phyloP scores from a whole-genome alignment of 2,888 invertebrate species.

The Ophion ellenae region DNA sequence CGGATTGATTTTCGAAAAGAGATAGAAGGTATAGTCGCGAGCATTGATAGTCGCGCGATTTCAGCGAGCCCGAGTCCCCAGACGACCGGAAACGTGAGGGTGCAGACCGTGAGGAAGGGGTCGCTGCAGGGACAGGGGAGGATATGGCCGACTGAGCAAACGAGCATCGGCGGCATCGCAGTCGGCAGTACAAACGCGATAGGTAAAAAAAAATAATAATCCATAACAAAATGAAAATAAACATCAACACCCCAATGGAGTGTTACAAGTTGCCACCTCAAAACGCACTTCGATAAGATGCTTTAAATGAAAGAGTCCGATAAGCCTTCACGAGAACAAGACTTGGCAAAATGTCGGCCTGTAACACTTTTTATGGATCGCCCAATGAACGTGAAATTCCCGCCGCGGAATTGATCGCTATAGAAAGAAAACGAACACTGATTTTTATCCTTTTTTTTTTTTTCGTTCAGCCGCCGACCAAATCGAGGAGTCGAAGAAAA shows the following conservation, averaged over 20 bases:
- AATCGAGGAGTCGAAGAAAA: conserved; percentile 86
- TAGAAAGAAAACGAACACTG: conserved; percentile 18
- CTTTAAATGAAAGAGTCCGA: too few species aligned
- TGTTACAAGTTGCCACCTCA: too few species aligned
- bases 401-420: too few species aligned
- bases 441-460: not conserved
- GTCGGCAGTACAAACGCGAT: conserved; percentile 78
- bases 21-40: not conserved
- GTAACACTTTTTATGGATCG: too few species aligned
- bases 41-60: not conserved
- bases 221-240: not conserved
- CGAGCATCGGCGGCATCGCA: conserved; percentile 89
- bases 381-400: too few species aligned
- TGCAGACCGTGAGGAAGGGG: conserved; percentile 74
- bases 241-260: too few species aligned
- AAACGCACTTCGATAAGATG: too few species aligned
- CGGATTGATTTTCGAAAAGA: not conserved
- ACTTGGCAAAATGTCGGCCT: too few species aligned
- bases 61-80: conserved; percentile 75
- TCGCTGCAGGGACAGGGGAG: conserved; percentile 51
- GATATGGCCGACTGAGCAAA: conserved; percentile 88
- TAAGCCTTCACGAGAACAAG: too few species aligned
- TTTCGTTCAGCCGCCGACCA: conserved; percentile 75
- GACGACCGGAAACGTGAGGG: conserved; percentile 74
- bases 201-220: conserved; percentile 67